Evolutionary conservation across 1,140 invertebrate genomes (phyloP).

Genomic region (Drosophila biarmipes): DNA sequence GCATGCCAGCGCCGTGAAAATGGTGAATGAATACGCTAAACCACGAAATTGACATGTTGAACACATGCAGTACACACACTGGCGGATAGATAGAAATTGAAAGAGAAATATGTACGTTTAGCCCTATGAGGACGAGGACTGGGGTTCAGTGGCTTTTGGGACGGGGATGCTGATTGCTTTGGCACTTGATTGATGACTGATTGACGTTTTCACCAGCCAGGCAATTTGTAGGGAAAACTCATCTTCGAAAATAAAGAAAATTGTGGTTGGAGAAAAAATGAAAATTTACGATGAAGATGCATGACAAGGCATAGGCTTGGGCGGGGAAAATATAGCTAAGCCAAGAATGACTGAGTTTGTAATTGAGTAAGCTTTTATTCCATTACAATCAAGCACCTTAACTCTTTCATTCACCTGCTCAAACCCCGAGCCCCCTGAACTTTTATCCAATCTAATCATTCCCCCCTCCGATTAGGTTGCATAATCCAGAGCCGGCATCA

Average conservation of each 20-base stretch:
- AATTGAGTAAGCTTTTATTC: constrained; percentile 15
- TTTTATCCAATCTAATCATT: constrained; percentile 32
- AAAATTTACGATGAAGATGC: constrained; percentile 19
- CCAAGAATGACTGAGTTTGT: constrained; percentile 15
- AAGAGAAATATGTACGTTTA: constrained; percentile 34
- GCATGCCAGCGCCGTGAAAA: constrained; percentile 41
- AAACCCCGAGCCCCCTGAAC: constrained; percentile 10
- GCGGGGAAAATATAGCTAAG: constrained; percentile 2
- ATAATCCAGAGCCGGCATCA: constrained; percentile 53
- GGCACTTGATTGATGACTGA: constrained; percentile 74
- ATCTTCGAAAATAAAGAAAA: constrained; percentile 42
- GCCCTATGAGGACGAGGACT: constrained; percentile 33
- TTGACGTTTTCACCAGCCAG: constrained; percentile 74
- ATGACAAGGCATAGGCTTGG: constrained; percentile 26
- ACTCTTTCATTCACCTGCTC: constrained; percentile 23
- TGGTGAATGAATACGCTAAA: constrained; percentile 50
- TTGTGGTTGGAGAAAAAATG: constrained; percentile 38
- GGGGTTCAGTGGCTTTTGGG: constrained; percentile 57
- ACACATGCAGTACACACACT: constrained; percentile 3
- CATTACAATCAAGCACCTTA: constrained; percentile 11
- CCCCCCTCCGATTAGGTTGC: constrained; percentile 47
- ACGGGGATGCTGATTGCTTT: constrained; percentile 37
- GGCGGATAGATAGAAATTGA: constrained; percentile 1
- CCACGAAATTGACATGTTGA: constrained; percentile 69
- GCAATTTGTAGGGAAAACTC: constrained; percentile 50